Conservation (phyloP, 1,140 invertebrate species). For the Penaeus indicus region DNA sequence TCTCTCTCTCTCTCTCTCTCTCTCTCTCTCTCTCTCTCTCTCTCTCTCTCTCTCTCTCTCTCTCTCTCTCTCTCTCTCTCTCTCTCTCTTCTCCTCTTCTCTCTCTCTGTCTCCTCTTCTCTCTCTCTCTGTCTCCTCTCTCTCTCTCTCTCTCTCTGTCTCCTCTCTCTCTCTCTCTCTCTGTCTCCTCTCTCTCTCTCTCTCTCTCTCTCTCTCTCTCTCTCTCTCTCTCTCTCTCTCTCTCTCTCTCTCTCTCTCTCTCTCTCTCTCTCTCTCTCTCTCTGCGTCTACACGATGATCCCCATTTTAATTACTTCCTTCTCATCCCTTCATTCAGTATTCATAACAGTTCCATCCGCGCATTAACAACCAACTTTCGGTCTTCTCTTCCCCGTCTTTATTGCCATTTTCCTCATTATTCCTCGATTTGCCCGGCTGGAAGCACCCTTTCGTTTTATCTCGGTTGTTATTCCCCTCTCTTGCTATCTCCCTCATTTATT, state of each 20-base stretch:
- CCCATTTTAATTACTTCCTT: too few relatives aligned
- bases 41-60: slow-evolving; percentile 16
- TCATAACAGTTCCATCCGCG: too few relatives aligned
- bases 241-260: too few relatives aligned
- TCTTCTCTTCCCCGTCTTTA: too few relatives aligned
- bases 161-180: slow-evolving; percentile 5
- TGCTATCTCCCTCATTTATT: too few relatives aligned
- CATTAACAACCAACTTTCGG: too few relatives aligned
- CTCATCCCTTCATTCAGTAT: too few relatives aligned
- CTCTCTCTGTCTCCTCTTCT: slow-evolving; percentile 16
- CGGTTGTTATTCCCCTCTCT: too few relatives aligned
- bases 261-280: too few relatives aligned
- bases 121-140: neutral
- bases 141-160: slow-evolving; percentile 9
- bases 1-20: slow-evolving; percentile 29
- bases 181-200: neutral
- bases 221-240: neutral
- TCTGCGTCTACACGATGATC: neutral
- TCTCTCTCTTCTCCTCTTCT: slow-evolving; percentile 24
- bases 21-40: slow-evolving; percentile 32
- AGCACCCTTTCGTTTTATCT: too few relatives aligned
- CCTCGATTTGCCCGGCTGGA: too few relatives aligned
- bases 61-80: slow-evolving; percentile 24
- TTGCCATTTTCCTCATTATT: too few relatives aligned
- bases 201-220: slow-evolving; percentile 4